These are phyloP conservation scores for Epinotia bilunana DNA, from an alignment of 2,888 invertebrate genomes.

Conservation along the genomic window DNA sequence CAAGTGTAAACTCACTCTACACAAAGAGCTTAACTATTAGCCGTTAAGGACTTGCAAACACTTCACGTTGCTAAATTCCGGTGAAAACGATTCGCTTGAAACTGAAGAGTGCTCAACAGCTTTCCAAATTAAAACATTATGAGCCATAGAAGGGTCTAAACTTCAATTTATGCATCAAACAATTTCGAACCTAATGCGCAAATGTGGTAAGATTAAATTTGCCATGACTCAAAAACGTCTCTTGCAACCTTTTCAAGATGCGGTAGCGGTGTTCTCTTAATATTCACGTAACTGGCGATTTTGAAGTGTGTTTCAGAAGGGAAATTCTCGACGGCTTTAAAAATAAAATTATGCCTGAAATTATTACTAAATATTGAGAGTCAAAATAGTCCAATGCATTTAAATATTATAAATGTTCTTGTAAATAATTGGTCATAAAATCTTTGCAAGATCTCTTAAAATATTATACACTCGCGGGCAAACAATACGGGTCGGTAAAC, in stretches of 20 bases:
- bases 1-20: not conserved
- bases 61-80: slow-evolving; percentile 8
- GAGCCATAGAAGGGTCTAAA: not conserved
- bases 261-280: slow-evolving; percentile 1
- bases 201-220: not conserved
- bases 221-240: not conserved
- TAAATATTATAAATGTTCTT: too few species aligned
- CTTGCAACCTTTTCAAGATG: not conserved
- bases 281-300: slow-evolving; percentile 19
- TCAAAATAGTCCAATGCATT: too few species aligned
- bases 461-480: too few species aligned
- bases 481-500: too few species aligned
- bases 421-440: too few species aligned
- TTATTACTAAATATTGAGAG: too few species aligned
- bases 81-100: slow-evolving; percentile 18
- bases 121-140: slow-evolving; percentile 19
- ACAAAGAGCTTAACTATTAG: not conserved
- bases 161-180: not conserved
- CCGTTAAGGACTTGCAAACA: slow-evolving; percentile 14
- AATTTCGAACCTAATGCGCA: not conserved
- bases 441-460: too few species aligned
- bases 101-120: slow-evolving; percentile 17
- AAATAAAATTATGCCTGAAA: not conserved
- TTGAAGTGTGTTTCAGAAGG: not conserved
- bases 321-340: not conserved